Base-by-base conservation (phyloP, 2,888 invertebrate genomes). In the Polydrusus pterygomalis region DNA sequence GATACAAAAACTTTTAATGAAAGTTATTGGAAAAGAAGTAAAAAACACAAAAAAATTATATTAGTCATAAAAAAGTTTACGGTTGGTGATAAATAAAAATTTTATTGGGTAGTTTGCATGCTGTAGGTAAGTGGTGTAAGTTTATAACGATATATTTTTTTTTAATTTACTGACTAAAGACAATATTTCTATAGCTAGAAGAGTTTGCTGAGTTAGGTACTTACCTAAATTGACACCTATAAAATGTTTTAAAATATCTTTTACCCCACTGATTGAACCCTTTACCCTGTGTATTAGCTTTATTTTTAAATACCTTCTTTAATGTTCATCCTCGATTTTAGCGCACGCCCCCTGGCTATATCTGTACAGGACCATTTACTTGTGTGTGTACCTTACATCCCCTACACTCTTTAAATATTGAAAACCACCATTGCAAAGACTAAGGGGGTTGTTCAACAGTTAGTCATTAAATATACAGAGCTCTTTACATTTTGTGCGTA, bases 391-490 rank as follows among this genome's bases (percentile, higher is more conserved):
- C 34, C 54, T 67, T 70, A 49, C 49, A 70, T 47, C 65, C 47
- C 18, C 54, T 56, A 70, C 65, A 70, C 38, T 70, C 70, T 75
- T 75, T 75, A 75, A 75, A 75, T 75, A 75, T 75, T 75, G 70
- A 75, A 75, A 73, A 70, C 75, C 63, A 47, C 64, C 70, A 65
- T 75, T 69, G 45, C 51, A 47, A 68, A 70, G 70, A 38, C 54
- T 51, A 70, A 63, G 63, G 70, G 70, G 67, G 67, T 67, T 18
- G 67, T 67, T 67, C 67, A 67, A 54, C 67, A 67, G 67, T 65
- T 72, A 72, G 72, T 72, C 72, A 72, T 72, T 58, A 72, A 72
- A 72, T 65, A 70, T 54, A 68, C 68, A 56, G 56, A 56, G 18
- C 58, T 60, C 58, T 60, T 60, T 60, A 60, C 58, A 60, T 60